These are phyloP conservation scores for Lapara coniferarum DNA, from an alignment of 2,888 invertebrate species.

Conservation along the genomic window DNA sequence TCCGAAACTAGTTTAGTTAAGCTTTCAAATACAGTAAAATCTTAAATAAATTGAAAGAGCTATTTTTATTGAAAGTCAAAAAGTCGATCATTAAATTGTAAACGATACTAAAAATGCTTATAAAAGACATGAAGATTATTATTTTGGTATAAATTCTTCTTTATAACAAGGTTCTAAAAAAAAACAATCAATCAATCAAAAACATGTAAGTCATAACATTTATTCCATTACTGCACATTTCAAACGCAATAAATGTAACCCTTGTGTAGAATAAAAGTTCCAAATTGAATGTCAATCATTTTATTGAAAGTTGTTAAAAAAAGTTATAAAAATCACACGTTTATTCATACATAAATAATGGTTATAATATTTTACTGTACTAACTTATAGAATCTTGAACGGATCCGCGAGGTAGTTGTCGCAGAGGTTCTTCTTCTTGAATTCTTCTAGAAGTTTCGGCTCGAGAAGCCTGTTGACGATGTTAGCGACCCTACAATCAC, in stretches of 20 bases:
- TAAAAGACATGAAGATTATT: too few species aligned
- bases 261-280: background rate
- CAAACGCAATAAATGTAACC: background rate
- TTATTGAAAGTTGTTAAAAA: background rate
- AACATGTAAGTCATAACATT: background rate
- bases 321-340: conserved; percentile 1
- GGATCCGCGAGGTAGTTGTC: conserved; percentile 40
- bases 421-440: conserved; percentile 49
- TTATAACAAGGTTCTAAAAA: background rate
- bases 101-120: too few species aligned
- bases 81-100: too few species aligned
- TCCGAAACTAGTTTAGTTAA: too few species aligned
- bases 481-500: conserved; percentile 52
- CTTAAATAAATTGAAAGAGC: too few species aligned
- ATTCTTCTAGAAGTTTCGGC: conserved; percentile 43
- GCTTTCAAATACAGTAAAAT: too few species aligned
- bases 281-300: conserved; percentile 1
- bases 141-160: background rate
- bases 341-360: conserved; percentile 31
- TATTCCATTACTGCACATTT: background rate
- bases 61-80: too few species aligned
- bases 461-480: conserved; percentile 54
- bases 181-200: background rate
- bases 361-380: conserved; percentile 34
- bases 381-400: conserved; percentile 12